phyloP scores from a whole-genome alignment of 2,797 vertebrate species.

The Hoplostethus mediterraneus region DNA sequence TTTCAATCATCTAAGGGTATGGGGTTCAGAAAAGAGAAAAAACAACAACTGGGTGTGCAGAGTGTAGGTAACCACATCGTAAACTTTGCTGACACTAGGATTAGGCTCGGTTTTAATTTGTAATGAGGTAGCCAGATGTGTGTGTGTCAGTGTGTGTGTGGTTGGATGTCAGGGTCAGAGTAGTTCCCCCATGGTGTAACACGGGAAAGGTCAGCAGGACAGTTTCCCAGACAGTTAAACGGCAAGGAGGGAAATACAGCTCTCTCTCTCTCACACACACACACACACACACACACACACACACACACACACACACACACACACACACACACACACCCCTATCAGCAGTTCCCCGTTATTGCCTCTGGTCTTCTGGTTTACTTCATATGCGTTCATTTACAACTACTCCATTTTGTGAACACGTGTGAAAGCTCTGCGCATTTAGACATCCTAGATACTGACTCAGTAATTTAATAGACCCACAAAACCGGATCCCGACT shows the following conservation, averaged over 20 bases:
- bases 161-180: slow-evolving; percentile 39
- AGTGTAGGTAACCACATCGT: slow-evolving; percentile 21
- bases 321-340: not conserved
- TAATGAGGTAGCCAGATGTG: slow-evolving; percentile 31
- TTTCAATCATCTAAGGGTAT: slow-evolving; percentile 13
- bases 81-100: slow-evolving; percentile 23
- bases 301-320: not conserved
- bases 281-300: not conserved
- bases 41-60: slow-evolving; percentile 19
- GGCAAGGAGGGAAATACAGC: slow-evolving; percentile 35
- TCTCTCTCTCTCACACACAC: slow-evolving; percentile 6
- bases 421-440: too few relatives aligned
- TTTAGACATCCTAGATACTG: too few relatives aligned
- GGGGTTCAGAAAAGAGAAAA: slow-evolving; percentile 7
- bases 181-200: slow-evolving; percentile 37
- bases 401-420: too few relatives aligned
- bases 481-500: too few relatives aligned
- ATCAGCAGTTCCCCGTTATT: too few relatives aligned
- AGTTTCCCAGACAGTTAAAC: slow-evolving; percentile 75
- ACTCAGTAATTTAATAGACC: too few relatives aligned
- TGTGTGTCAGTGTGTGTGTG: slow-evolving; percentile 27
- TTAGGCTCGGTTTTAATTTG: slow-evolving; percentile 32
- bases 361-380: too few relatives aligned
- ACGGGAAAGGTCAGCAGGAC: slow-evolving; percentile 65
- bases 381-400: too few relatives aligned